Percentiles rank a stretch among this genome's conserved stretches.
Evolutionary conservation across 2,888 invertebrate genomes (phyloP).

Genomic region (Hirtodrosophila confusa): DNA sequence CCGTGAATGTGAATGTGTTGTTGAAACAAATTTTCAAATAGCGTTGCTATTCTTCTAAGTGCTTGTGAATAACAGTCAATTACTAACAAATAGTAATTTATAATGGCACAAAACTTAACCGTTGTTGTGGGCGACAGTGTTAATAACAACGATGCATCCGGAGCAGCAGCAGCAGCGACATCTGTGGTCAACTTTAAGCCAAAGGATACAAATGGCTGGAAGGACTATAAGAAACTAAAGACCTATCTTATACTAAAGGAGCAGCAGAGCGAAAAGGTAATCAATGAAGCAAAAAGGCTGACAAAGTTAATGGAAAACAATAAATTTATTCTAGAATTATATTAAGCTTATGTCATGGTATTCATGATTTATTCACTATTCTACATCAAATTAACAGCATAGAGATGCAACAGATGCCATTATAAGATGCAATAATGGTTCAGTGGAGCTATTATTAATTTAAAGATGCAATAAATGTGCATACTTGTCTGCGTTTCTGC

Average conservation of each 20-base stretch:
- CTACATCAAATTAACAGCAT: no score
- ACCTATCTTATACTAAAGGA: constrained; percentile 83
- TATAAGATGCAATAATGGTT: no score
- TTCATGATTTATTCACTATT: no score
- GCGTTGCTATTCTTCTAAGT: constrained; percentile 15
- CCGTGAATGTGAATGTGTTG: constrained; percentile 2
- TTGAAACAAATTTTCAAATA: constrained; percentile 25
- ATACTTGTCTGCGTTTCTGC: no score
- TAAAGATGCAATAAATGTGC: no score
- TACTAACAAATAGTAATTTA: constrained; percentile 16
- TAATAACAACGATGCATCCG: constrained; percentile 14
- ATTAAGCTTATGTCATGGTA: neutral
- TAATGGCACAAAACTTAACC: constrained; percentile 68
- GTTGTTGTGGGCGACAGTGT: constrained; percentile 46
- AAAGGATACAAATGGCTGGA: constrained; percentile 80
- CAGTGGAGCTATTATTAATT: no score
- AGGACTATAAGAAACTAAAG: constrained; percentile 83
- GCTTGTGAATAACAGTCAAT: constrained; percentile 13
- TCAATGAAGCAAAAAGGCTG: neutral
- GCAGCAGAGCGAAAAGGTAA: constrained; percentile 81
- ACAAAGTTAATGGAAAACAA: neutral
- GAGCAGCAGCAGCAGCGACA: constrained; percentile 7
- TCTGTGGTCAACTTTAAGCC: constrained; percentile 61
- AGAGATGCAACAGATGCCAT: no score
- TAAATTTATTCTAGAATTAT: no score